Evolutionary conservation across 2,888 invertebrate genomes (phyloP), one percentile per base, ranked within the genome.

Genomic region (Macrophya alboannulata): DNA sequence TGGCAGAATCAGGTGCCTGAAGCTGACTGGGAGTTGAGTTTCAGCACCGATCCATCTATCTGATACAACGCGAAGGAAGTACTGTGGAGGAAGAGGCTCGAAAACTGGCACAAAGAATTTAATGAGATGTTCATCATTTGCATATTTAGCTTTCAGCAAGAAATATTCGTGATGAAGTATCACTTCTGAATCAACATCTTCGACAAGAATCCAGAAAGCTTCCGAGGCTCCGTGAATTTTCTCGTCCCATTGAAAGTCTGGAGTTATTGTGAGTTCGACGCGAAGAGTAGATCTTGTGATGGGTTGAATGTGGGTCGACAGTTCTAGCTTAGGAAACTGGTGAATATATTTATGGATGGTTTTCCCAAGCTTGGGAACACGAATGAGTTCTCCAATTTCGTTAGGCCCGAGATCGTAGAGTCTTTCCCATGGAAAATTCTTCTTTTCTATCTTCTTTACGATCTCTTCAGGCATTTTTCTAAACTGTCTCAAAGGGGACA

Each of bases 171-270:
- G 98, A 93, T 99, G 99, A 10, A 99, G 95, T 87, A 99, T 96
- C 17, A 97, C 97, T 91, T 98, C 98, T 0, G 97, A 97, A 94
- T 98, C 98, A 12, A 98, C 98, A 90, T 98, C 98, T 91, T 98
- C 97, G 0, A 98, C 97, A 6, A 98, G 94, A 90, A 98, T 97
- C 98, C 98, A 98, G 93, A 98, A 98, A 0, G 97, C 98, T 93
- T 98, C 98, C 0, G 97, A 97, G 59, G 96, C 96, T 0, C 97
- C 97, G 90, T 96, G 96, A 40, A 97, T 95, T 94, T 99, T 99
- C 87, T 99, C 99, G 90, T 99, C 99, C 99, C 99, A 99, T 91
- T 99, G 98, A 94, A 99, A 99, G 94, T 99, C 99, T 0, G 99
- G 99, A 0, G 99, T 99, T 86, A 99, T 98, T 0, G 99, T 99